Percentiles rank a stretch among this genome's conserved stretches.
phyloP scores from a whole-genome alignment of 2,888 invertebrate species.

The Drosophila bunnanda region DNA sequence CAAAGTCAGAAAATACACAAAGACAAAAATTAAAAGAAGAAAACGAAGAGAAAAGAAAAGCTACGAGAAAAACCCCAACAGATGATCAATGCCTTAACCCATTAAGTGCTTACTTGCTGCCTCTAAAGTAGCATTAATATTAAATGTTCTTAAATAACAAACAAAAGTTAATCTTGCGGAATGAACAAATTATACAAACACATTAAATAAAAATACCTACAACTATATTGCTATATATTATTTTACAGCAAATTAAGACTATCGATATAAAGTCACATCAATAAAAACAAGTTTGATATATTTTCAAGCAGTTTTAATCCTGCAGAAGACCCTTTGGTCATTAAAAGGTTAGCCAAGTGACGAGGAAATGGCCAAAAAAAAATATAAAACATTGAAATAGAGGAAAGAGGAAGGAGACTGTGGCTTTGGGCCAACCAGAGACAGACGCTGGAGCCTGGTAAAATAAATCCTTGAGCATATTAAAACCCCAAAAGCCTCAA shows the following conservation, averaged over 20 bases:
- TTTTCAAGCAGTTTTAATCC: neutral
- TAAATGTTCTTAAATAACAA: no score
- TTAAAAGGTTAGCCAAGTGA: slow-evolving; percentile 9
- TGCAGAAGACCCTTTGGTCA: neutral
- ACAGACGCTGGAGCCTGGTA: slow-evolving; percentile 5
- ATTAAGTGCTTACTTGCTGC: neutral
- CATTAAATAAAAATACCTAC: neutral
- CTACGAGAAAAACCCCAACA: neutral
- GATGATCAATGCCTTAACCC: slow-evolving; percentile 42
- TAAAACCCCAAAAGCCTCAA: slow-evolving; percentile 54
- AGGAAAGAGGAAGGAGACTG: neutral
- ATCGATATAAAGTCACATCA: neutral
- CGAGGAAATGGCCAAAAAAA: neutral
- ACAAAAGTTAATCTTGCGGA: neutral
- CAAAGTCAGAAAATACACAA: slow-evolving; percentile 20
- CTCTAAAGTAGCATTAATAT: neutral
- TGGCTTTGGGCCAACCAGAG: neutral
- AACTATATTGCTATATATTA: neutral
- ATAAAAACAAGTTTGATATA: neutral
- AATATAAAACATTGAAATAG: neutral
- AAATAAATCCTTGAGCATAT: slow-evolving; percentile 67
- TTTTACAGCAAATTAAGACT: neutral
- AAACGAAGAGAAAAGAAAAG: neutral
- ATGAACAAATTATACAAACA: neutral
- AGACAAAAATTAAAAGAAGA: neutral